Evolutionary conservation across 64 coral and sea anemone species (phyloP).

Genomic region (Platygyra sinensis): DNA sequence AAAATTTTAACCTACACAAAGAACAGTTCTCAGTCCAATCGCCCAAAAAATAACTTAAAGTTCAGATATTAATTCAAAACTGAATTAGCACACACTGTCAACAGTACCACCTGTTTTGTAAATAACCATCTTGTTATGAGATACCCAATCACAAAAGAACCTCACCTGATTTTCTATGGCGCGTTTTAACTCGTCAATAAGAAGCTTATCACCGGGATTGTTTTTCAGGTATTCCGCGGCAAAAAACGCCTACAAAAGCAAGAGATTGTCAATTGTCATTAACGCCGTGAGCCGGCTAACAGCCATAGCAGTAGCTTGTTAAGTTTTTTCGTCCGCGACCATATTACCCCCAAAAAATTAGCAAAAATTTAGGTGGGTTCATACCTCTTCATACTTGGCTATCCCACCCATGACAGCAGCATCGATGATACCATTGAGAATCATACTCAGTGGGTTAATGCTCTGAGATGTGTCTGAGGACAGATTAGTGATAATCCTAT

Average conservation of each 20-base stretch:
- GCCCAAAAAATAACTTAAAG: too few species aligned
- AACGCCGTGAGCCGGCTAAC: too few species aligned
- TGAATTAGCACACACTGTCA: background rate
- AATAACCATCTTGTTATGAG: background rate
- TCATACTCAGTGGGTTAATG: conserved; percentile 95
- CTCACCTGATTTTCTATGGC: conserved; percentile 78
- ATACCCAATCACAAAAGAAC: background rate
- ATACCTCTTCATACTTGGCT: conserved; percentile 86
- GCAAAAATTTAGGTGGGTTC: background rate
- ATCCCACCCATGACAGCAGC: conserved; percentile 97
- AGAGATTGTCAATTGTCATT: background rate
- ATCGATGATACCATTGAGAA: conserved; percentile 93
- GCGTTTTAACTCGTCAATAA: conserved; percentile 49
- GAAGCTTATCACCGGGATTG: conserved; percentile 64
- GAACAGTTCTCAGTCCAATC: too few species aligned
- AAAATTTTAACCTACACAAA: conserved; percentile 65
- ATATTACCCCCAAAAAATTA: too few species aligned
- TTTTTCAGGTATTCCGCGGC: conserved; percentile 49
- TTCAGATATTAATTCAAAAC: background rate
- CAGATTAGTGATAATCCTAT: conserved; percentile 68
- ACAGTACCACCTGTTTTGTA: background rate
- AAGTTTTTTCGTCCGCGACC: too few species aligned
- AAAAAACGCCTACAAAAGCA: conserved; percentile 63
- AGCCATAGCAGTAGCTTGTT: too few species aligned
- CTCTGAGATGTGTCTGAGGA: conserved; percentile 48